These are phyloP conservation scores for Cheilosia vernalis DNA, from an alignment of 2,888 invertebrate genomes.

Conservation along the genomic window DNA sequence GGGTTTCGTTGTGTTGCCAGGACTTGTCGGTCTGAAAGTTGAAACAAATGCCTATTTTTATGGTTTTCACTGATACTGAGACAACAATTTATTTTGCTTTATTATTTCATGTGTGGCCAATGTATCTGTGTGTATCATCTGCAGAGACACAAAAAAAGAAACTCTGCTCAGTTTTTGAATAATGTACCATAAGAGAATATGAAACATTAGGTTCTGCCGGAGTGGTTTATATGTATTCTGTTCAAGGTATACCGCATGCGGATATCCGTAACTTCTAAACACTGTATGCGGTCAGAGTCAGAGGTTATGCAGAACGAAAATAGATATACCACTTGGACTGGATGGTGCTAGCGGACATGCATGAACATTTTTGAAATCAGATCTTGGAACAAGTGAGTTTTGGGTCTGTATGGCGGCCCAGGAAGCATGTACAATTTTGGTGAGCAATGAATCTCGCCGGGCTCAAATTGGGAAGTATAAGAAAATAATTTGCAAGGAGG, in stretches of 20 bases:
- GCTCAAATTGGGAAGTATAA: too few relatives aligned
- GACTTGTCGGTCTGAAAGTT: constrained; percentile 15
- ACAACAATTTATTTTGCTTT: constrained; percentile 66
- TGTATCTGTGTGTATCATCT: constrained; percentile 53
- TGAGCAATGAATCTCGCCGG: too few relatives aligned
- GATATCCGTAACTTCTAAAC: constrained; percentile 46
- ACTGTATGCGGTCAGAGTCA: constrained; percentile 37
- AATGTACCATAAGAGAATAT: constrained; percentile 41
- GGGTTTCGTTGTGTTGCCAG: constrained; percentile 20
- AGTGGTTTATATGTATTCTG: constrained; percentile 30
- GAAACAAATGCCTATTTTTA: constrained; percentile 40
- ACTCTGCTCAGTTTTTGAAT: constrained; percentile 36
- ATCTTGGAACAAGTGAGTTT: background rate
- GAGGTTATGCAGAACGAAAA: constrained; percentile 18
- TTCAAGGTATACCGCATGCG: constrained; percentile 57
- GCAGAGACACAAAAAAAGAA: constrained; percentile 38
- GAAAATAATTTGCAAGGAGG: too few relatives aligned
- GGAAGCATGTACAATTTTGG: too few relatives aligned
- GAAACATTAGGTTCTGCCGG: constrained; percentile 31
- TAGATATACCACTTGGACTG: background rate
- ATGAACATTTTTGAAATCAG: constrained; percentile 7
- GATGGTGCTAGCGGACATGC: constrained; percentile 3
- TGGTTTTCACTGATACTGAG: constrained; percentile 32
- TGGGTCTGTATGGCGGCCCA: too few relatives aligned
- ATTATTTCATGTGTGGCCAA: constrained; percentile 58